Conservation (phyloP, 2,888 invertebrate genomes). For the Pollenia labialis region DNA sequence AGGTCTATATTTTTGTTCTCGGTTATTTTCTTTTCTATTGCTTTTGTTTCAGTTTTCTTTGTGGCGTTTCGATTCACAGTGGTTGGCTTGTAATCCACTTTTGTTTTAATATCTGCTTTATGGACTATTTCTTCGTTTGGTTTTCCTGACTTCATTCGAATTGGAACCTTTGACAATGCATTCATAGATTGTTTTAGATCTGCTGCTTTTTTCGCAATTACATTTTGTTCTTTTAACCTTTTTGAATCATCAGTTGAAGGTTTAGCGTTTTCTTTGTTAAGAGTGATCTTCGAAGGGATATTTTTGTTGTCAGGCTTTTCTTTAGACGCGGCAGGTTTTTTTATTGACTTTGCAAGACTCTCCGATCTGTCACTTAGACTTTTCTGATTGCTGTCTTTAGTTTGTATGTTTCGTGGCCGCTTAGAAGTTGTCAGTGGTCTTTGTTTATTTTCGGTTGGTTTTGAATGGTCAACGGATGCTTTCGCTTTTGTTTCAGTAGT, state of each 20-base stretch:
- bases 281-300: conserved; percentile 11
- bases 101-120: conserved; percentile 75
- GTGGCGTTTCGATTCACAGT: conserved; percentile 70
- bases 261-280: conserved; percentile 60
- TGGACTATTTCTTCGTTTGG: conserved; percentile 72
- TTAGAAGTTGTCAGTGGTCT: not conserved
- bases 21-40: not conserved
- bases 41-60: conserved; percentile 39
- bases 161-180: conserved; percentile 76
- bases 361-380: conserved; percentile 75
- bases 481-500: conserved; percentile 66
- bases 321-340: conserved; percentile 60
- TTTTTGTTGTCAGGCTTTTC: conserved; percentile 46
- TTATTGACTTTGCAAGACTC: conserved; percentile 68
- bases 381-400: not conserved
- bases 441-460: conserved; percentile 12
- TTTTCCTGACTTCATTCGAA: conserved; percentile 73
- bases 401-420: not conserved
- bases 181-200: conserved; percentile 20
- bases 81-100: conserved; percentile 77
- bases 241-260: conserved; percentile 13
- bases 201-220: not conserved
- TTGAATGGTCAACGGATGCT: not conserved
- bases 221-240: conserved; percentile 13
- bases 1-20: conserved; percentile 68